Conservation (phyloP, 2,113 vertebrate genomes). For the Sclerurus mexicanus region DNA sequence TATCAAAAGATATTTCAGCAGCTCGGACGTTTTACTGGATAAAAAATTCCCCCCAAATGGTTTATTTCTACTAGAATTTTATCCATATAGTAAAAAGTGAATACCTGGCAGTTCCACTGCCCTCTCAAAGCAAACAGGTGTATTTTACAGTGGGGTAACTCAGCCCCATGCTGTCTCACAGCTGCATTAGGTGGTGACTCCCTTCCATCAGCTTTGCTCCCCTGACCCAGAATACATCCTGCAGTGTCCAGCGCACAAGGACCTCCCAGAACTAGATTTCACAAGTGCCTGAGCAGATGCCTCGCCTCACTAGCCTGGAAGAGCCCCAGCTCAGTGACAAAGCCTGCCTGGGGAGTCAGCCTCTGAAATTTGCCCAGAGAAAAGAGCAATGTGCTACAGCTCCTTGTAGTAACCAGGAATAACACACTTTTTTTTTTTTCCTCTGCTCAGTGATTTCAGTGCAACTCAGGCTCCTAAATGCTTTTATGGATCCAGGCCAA, state of each 20-base stretch:
- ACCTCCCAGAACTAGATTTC: background rate
- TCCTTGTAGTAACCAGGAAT: slow-evolving; percentile 36
- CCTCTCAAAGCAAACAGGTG: background rate
- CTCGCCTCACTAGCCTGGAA: background rate
- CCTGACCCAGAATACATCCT: background rate
- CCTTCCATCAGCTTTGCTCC: background rate
- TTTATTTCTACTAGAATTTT: background rate
- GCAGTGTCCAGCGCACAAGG: background rate
- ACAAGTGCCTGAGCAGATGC: background rate
- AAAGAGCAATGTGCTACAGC: background rate
- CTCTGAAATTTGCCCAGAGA: background rate
- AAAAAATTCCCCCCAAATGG: background rate
- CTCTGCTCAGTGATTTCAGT: slow-evolving; percentile 14
- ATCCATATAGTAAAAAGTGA: background rate
- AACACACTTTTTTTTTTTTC: background rate
- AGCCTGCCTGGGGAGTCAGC: background rate
- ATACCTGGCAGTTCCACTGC: background rate
- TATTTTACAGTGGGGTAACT: background rate
- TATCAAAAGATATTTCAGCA: background rate
- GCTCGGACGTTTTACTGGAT: background rate
- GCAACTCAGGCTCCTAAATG: slow-evolving; percentile 42
- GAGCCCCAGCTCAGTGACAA: background rate
- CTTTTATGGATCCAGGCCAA: slow-evolving; percentile 57
- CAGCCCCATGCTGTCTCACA: background rate
- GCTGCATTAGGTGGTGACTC: background rate